Percentiles rank a stretch among this genome's conserved stretches.
phyloP scores from a whole-genome alignment of 1,140 invertebrate species.

The Bombus fervidus region DNA sequence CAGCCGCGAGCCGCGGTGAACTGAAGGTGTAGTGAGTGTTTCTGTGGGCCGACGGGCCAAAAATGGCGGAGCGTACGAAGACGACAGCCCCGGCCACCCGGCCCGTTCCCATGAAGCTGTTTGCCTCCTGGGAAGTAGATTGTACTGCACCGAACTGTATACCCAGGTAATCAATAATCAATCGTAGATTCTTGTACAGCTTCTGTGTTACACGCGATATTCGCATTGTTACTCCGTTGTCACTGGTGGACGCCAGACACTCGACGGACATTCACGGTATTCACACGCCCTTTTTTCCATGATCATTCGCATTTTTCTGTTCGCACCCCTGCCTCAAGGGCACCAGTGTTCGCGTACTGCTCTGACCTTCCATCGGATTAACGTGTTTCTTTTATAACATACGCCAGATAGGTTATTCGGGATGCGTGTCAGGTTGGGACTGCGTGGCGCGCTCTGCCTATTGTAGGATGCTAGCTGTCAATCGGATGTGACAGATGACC shows the following conservation, averaged over 20 bases:
- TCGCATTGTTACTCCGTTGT: slow-evolving; percentile 29
- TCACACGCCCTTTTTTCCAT: slow-evolving; percentile 55
- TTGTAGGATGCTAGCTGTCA: slow-evolving; percentile 55
- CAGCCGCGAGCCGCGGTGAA: slow-evolving; percentile 63
- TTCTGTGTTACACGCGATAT: background rate
- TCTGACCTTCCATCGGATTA: slow-evolving; percentile 1
- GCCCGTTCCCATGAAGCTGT: slow-evolving; percentile 98
- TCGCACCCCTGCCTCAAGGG: slow-evolving; percentile 19
- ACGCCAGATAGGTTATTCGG: slow-evolving; percentile 26
- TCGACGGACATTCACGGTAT: slow-evolving; percentile 51
- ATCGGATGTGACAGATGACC: slow-evolving; percentile 60
- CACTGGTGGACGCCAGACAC: slow-evolving; percentile 43
- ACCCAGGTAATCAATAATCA: slow-evolving; percentile 88
- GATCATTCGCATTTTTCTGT: slow-evolving; percentile 39
- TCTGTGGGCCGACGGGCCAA: slow-evolving; percentile 70
- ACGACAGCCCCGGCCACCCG: slow-evolving; percentile 84
- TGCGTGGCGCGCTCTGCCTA: slow-evolving; percentile 48
- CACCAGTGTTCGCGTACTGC: background rate
- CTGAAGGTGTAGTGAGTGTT: slow-evolving; percentile 59
- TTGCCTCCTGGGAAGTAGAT: slow-evolving; percentile 98
- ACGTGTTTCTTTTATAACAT: slow-evolving; percentile 39
- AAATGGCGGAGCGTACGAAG: slow-evolving; percentile 83
- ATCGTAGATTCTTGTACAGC: background rate
- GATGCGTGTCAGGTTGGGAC: slow-evolving; percentile 16
- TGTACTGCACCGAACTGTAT: slow-evolving; percentile 97